Conservation (phyloP, 2,113 vertebrate species). For the Misgurnus mizolepis region DNA sequence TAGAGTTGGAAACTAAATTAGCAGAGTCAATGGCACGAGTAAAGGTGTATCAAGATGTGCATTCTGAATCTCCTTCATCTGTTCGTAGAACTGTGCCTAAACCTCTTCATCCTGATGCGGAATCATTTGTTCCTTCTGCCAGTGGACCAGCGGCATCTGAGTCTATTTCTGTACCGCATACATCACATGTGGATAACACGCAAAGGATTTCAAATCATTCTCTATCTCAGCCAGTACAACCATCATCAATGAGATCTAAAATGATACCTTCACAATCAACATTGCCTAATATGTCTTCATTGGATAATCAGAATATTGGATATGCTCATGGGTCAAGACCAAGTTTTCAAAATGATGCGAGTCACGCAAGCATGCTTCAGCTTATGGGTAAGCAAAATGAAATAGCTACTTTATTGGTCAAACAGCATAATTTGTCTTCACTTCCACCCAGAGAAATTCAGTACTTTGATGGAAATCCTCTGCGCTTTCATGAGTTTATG, state of each 20-base stretch:
- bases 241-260: not conserved
- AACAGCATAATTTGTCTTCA: not conserved
- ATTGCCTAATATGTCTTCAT: not conserved
- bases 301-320: not conserved
- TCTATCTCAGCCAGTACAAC: not conserved
- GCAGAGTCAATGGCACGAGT: not conserved
- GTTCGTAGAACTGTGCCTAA: too few species aligned
- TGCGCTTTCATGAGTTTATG: not conserved
- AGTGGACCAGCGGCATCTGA: not conserved
- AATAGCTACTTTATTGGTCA: not conserved
- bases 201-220: not conserved
- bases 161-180: not conserved
- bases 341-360: not conserved
- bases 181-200: not conserved
- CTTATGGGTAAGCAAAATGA: not conserved
- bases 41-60: not conserved
- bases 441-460: constrained; percentile 13
- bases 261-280: not conserved
- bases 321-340: not conserved
- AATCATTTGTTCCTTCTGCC: not conserved
- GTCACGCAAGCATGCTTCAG: not conserved
- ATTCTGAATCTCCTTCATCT: not conserved
- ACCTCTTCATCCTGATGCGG: not conserved
- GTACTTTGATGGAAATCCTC: constrained; percentile 10
- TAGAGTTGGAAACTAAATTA: not conserved